Evolutionary conservation across 1,140 invertebrate genomes (phyloP).

Genomic region (Calephelis nemesis): DNA sequence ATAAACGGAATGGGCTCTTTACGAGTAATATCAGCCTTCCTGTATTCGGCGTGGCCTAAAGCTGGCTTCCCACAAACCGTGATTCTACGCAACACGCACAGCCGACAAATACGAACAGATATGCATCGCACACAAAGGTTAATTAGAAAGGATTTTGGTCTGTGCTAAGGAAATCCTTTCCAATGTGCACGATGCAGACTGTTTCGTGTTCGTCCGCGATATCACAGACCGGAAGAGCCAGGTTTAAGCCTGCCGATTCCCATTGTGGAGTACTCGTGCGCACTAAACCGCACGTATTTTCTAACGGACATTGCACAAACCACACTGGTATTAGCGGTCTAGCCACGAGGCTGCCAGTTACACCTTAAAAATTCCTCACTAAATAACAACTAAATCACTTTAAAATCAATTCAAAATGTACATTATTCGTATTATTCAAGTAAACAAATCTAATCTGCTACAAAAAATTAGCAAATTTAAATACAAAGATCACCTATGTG

Average conservation of each 20-base stretch:
- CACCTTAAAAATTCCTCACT: slow-evolving; percentile 75
- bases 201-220: not conserved
- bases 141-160: no score
- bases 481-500: slow-evolving; percentile 75
- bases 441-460: slow-evolving; percentile 78
- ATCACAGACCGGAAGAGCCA: not conserved
- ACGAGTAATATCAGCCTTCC: slow-evolving; percentile 61
- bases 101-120: slow-evolving; percentile 22
- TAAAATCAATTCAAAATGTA: slow-evolving; percentile 78
- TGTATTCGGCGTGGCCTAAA: slow-evolving; percentile 47
- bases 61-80: no score
- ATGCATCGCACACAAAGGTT: no score
- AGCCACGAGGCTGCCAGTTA: slow-evolving; percentile 69
- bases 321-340: slow-evolving; percentile 70
- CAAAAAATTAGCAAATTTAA: slow-evolving; percentile 78
- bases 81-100: no score
- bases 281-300: slow-evolving; percentile 39
- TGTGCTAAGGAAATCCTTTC: no score
- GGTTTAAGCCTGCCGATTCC: slow-evolving; percentile 7
- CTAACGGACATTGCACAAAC: slow-evolving; percentile 72
- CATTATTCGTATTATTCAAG: slow-evolving; percentile 72
- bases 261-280: slow-evolving; percentile 8
- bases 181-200: no score
- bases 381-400: slow-evolving; percentile 79
- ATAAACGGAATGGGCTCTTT: slow-evolving; percentile 68